Evolutionary conservation across 1,140 invertebrate genomes (phyloP).

Genomic region (Acromyrmex echinatior): DNA sequence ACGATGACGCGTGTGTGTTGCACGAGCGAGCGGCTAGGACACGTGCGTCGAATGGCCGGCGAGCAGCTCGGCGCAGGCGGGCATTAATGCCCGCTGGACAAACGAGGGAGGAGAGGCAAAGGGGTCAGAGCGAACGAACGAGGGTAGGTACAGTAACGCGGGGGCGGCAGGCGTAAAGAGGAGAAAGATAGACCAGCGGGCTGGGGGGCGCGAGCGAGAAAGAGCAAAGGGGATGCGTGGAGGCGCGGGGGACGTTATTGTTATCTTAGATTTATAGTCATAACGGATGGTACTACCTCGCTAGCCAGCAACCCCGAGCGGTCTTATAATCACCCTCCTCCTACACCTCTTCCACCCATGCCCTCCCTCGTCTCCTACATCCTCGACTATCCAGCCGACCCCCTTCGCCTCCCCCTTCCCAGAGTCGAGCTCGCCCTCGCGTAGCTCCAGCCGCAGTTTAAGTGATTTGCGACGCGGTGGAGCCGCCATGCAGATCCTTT

Average conservation of each 20-base stretch:
- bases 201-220: slow-evolving; percentile 56
- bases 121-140: slow-evolving; percentile 34
- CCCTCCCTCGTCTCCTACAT: slow-evolving; percentile 73
- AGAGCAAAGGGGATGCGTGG: slow-evolving; percentile 68
- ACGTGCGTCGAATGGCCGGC: slow-evolving; percentile 83
- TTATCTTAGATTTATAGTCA: slow-evolving; percentile 87
- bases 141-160: slow-evolving; percentile 49
- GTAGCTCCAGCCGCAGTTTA: slow-evolving; percentile 84
- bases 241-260: slow-evolving; percentile 84
- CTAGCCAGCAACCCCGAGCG: slow-evolving; percentile 85
- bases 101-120: slow-evolving; percentile 74
- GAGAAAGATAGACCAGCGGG: slow-evolving; percentile 53
- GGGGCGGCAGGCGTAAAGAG: slow-evolving; percentile 40
- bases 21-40: slow-evolving; percentile 70
- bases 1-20: slow-evolving; percentile 71
- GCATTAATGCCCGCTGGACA: slow-evolving; percentile 82
- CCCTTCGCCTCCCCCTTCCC: slow-evolving; percentile 66
- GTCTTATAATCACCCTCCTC: slow-evolving; percentile 87
- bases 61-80: slow-evolving; percentile 75
- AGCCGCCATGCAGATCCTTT: slow-evolving; percentile 87
- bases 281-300: slow-evolving; percentile 86
- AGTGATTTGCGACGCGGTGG: slow-evolving; percentile 87
- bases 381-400: slow-evolving; percentile 72
- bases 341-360: slow-evolving; percentile 70
- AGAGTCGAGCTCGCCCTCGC: slow-evolving; percentile 76